phyloP scores from a whole-genome alignment of 2,888 invertebrate genomes.

The Cephus pygmeus region DNA sequence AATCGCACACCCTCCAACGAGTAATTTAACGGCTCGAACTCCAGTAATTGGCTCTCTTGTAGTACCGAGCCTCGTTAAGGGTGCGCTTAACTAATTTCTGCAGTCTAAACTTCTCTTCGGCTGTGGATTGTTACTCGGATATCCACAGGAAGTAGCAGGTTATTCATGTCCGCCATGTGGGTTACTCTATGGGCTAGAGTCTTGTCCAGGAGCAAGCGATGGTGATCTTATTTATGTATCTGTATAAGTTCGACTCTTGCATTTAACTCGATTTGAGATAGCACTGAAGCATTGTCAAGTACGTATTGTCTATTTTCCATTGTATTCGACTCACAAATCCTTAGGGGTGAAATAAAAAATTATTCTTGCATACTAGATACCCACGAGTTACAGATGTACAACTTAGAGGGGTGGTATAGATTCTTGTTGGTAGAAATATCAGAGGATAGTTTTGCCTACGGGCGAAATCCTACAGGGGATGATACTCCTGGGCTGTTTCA shows the following conservation, averaged over 20 bases:
- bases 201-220: background rate
- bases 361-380: no score
- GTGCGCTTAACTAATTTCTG: conserved; percentile 45
- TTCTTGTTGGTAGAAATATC: no score
- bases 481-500: no score
- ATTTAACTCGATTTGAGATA: background rate
- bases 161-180: background rate
- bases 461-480: no score
- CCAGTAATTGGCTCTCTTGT: conserved; percentile 52
- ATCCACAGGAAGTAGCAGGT: background rate
- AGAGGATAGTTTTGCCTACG: no score
- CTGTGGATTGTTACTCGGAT: background rate
- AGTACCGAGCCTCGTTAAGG: conserved; percentile 45
- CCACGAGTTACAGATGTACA: background rate
- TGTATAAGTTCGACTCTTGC: background rate
- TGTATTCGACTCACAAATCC: no score
- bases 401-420: background rate
- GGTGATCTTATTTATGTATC: background rate
- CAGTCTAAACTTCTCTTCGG: conserved; percentile 28
- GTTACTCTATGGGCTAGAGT: background rate
- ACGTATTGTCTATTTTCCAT: no score
- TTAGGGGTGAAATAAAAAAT: no score
- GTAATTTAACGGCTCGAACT: conserved; percentile 57
- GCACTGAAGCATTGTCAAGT: no score
- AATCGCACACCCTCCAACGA: conserved; percentile 56